Conservation (phyloP, 1,140 invertebrate genomes). For the Caenorhabditis remanei region DNA sequence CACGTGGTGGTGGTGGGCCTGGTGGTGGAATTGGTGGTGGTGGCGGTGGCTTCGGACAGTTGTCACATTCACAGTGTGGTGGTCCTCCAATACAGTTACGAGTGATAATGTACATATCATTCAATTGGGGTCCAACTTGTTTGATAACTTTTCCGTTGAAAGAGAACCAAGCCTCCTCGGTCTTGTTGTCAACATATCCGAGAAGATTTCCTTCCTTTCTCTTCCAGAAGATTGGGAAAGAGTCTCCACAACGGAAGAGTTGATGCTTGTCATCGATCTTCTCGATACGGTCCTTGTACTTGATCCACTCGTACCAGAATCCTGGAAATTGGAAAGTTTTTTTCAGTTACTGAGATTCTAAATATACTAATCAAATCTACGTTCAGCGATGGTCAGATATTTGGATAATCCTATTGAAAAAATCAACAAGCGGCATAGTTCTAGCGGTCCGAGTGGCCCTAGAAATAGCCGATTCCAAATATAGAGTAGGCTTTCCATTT, state of each 20-base stretch:
- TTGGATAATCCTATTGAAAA: too few relatives aligned
- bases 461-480: too few relatives aligned
- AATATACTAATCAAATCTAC: not conserved
- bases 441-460: too few relatives aligned
- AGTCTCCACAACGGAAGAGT: constrained; percentile 71
- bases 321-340: too few relatives aligned
- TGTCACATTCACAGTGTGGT: not conserved
- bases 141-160: constrained; percentile 55
- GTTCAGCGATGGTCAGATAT: not conserved
- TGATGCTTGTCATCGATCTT: constrained; percentile 66
- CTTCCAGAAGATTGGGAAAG: constrained; percentile 69
- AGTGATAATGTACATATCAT: constrained; percentile 70
- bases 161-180: too few relatives aligned
- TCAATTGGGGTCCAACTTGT: constrained; percentile 62
- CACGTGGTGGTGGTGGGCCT: constrained; percentile 54
- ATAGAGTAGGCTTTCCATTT: too few relatives aligned
- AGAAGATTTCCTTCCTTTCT: constrained; percentile 66
- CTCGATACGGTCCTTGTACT: too few relatives aligned
- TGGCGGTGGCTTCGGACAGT: constrained; percentile 49
- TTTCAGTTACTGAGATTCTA: too few relatives aligned
- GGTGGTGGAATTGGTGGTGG: constrained; percentile 31
- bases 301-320: not conserved
- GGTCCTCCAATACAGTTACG: constrained; percentile 67
- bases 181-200: constrained; percentile 69
- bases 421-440: too few relatives aligned